These are phyloP conservation scores for Hetaerina americana DNA, from an alignment of 1,140 invertebrate species.

Conservation along the genomic window DNA sequence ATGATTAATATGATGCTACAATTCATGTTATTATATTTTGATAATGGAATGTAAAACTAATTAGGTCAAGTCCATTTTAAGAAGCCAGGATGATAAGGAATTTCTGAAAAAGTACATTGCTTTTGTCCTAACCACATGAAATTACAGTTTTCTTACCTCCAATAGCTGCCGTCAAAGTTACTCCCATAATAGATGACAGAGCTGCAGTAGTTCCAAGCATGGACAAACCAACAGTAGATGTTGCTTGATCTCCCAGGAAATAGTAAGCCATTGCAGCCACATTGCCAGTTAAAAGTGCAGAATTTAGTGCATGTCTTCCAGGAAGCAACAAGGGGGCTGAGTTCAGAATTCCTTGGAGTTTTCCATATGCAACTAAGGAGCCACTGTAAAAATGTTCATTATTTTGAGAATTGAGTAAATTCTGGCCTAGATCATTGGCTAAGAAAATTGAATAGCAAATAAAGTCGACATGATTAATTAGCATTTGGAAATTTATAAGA, in stretches of 20 bases:
- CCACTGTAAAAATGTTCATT: constrained; percentile 40
- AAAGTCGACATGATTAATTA: not conserved
- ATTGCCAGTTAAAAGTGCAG: constrained; percentile 49
- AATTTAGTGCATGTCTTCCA: constrained; percentile 67
- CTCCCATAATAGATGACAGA: constrained; percentile 62
- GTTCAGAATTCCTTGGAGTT: constrained; percentile 69
- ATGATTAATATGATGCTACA: too few species aligned
- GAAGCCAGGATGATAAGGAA: too few species aligned
- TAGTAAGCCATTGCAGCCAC: constrained; percentile 56
- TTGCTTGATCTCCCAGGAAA: constrained; percentile 44
- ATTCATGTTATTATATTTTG: too few species aligned
- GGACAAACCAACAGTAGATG: constrained; percentile 44
- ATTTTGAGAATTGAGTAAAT: not conserved
- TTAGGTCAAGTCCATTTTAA: not conserved
- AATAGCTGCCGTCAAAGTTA: constrained; percentile 78
- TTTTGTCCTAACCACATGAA: too few species aligned
- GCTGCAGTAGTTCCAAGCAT: constrained; percentile 60
- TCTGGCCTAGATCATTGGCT: not conserved
- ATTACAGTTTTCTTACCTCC: constrained; percentile 58
- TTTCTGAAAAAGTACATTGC: too few species aligned
- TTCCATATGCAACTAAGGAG: constrained; percentile 80
- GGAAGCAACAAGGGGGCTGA: constrained; percentile 68
- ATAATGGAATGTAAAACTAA: constrained; percentile 10
- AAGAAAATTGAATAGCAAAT: not conserved
- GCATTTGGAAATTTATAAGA: not conserved